Base-by-base conservation (phyloP, 2,113 vertebrate genomes). In the Chaenogobius annularis region DNA sequence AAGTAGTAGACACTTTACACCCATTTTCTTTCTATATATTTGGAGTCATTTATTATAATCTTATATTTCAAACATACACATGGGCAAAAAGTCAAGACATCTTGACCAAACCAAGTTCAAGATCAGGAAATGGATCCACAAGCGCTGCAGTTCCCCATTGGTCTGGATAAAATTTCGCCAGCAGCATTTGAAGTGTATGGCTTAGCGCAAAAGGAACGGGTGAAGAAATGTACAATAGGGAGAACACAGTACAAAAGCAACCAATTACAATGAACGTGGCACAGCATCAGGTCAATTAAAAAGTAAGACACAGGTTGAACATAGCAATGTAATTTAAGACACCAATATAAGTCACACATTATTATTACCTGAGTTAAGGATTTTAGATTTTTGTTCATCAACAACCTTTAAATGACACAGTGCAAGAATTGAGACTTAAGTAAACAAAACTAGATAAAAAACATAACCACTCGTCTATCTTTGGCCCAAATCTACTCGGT, bases 291-390 rank as follows among this genome's bases (percentile, higher is more conserved):
- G 50, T 52, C 23, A 23, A 23, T 56, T 56, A 26, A 56, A 56
- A 56, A 56, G 22, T 13, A 20, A 43, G 59, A 23, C 55, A 20
- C 1, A 2, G 6, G 31, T 5, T 69, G 10, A 54, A 22, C 10
- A 20, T 22, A 9, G 37, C 37, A 9, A 40, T 46, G 44, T 12
- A 13, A 46, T 46, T 46, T 20, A 22, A 55, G 15, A 55, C 8
- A 23, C 10, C 22, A 23, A 10, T 1, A 26, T 14, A 23, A 52
- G 19, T 52, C 50, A 52, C 17, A 52, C 17, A 52, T 52, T 6
- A 73, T 52, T 6, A 73, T 1, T 73, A 72, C 89, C 87, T 88
- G 87, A 90, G 87, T 66, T 61, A 14, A 77, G 35, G 40, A 55
- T 65, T 63, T 31, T 56, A 40, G 52, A 8, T 37, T 66, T 5